Evolutionary conservation across 2,797 vertebrate genomes (phyloP).

Genomic region (Chloroceryle amazona): DNA sequence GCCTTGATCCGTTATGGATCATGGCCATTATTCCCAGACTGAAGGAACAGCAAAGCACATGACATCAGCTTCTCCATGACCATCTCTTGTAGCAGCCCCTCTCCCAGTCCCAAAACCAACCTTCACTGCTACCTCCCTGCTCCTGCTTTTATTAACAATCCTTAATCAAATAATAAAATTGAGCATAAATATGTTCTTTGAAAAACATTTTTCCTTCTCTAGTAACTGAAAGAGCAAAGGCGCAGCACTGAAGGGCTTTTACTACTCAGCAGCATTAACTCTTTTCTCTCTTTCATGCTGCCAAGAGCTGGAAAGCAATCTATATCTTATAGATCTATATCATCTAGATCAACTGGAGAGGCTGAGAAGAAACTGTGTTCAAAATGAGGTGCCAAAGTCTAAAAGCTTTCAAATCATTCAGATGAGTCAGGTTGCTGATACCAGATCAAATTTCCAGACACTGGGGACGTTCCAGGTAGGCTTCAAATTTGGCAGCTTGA

Average conservation of each 20-base stretch:
- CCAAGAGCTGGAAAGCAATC: not conserved
- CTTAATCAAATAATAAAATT: not conserved
- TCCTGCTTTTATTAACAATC: not conserved
- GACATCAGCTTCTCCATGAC: not conserved
- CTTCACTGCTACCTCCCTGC: not conserved
- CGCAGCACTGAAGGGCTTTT: not conserved
- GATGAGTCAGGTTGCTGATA: not conserved
- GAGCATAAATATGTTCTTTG: not conserved
- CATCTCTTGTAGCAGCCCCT: fast-evolving
- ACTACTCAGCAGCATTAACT: not conserved
- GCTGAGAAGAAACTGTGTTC: not conserved
- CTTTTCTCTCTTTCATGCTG: not conserved
- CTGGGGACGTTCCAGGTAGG: not conserved
- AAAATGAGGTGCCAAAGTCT: not conserved
- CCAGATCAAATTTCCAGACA: not conserved
- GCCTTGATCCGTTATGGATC: not conserved
- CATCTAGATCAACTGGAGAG: not conserved
- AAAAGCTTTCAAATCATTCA: not conserved
- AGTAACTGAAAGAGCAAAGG: not conserved
- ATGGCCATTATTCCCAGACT: not conserved
- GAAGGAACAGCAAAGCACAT: not conserved
- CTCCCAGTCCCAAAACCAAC: not conserved
- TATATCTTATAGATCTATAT: not conserved
- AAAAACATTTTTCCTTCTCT: not conserved
- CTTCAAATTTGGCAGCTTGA: not conserved